These are phyloP conservation scores for Suillia variegata DNA, from an alignment of 2,888 invertebrate genomes.

Conservation along the genomic window DNA sequence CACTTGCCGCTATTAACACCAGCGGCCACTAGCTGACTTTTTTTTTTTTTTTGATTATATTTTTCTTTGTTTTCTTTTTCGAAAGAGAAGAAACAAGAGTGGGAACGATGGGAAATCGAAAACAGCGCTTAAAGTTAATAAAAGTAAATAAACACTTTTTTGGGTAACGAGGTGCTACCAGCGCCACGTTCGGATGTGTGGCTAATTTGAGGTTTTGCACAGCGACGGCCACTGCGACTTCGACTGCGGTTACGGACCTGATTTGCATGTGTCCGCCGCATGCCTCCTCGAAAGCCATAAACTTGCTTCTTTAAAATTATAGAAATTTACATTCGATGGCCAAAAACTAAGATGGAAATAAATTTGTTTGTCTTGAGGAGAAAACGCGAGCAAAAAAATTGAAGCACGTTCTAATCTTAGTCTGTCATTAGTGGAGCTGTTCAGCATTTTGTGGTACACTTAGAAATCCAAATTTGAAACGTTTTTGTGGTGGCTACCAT, in stretches of 20 bases:
- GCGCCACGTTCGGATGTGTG: conserved; percentile 37
- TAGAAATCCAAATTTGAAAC: neutral
- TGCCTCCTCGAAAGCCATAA: conserved; percentile 13
- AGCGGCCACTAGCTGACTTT: conserved; percentile 18
- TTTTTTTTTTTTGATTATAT: no score
- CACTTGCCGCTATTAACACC: conserved; percentile 52
- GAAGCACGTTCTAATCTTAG: conserved; percentile 37
- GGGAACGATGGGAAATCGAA: conserved; percentile 3
- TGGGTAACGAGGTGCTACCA: conserved; percentile 30
- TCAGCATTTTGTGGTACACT: conserved; percentile 18
- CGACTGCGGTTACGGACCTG: conserved; percentile 29
- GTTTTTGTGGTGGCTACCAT: neutral
- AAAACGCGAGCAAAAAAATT: conserved; percentile 35
- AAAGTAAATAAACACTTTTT: conserved; percentile 6
- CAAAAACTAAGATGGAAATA: neutral
- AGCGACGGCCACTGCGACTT: no score
- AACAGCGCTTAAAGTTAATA: neutral
- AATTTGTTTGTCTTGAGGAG: no score
- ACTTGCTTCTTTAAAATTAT: conserved; percentile 47
- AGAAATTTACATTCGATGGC: conserved; percentile 43
- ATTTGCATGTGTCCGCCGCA: conserved; percentile 47
- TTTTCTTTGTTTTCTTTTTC: no score
- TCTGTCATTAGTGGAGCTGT: conserved; percentile 37
- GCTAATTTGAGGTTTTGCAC: conserved; percentile 53
- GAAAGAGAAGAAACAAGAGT: no score